A percentile compares a stretch with the other conserved stretches of the same genome.
These are phyloP conservation scores for Zelleria hepariella DNA, from an alignment of 2,888 invertebrate genomes.

Conservation along the genomic window DNA sequence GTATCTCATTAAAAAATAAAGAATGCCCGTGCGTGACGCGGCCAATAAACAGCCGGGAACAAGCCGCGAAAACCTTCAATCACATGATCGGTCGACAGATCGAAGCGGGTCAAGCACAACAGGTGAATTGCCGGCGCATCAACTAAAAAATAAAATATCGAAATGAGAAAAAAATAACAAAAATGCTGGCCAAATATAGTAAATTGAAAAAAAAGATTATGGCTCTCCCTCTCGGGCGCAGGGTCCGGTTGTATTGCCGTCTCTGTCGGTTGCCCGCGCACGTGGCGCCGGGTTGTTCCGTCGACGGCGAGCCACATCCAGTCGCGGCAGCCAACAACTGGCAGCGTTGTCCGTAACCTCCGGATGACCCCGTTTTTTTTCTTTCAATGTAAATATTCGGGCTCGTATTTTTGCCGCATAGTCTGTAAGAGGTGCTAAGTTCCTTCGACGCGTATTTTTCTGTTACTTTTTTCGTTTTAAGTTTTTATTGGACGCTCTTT, in stretches of 20 bases:
- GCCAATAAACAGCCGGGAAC: not conserved
- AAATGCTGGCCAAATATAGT: slow-evolving; percentile 64
- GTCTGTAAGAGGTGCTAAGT: slow-evolving; percentile 69
- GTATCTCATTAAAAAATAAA: not conserved
- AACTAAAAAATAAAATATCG: slow-evolving; percentile 73
- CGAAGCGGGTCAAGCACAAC: slow-evolving; percentile 71
- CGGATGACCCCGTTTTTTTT: slow-evolving; percentile 71
- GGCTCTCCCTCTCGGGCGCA: slow-evolving; percentile 30
- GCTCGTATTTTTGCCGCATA: slow-evolving; percentile 60
- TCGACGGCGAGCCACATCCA: slow-evolving; percentile 47
- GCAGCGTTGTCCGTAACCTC: slow-evolving; percentile 71
- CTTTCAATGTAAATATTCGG: slow-evolving; percentile 71
- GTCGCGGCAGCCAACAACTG: slow-evolving; percentile 68
- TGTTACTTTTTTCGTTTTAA: not conserved
- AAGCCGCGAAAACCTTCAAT: slow-evolving; percentile 44
- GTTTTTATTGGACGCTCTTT: not conserved
- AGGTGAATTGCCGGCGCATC: slow-evolving; percentile 68
- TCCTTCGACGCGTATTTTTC: slow-evolving; percentile 31
- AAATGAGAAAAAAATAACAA: slow-evolving; percentile 71
- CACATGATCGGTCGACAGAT: slow-evolving; percentile 64
- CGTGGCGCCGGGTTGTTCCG: slow-evolving; percentile 56
- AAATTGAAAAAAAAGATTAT: slow-evolving; percentile 68
- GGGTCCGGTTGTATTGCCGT: slow-evolving; percentile 17
- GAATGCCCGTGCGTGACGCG: not conserved
- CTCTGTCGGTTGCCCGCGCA: slow-evolving; percentile 32